phyloP scores from a whole-genome alignment of 30 jellyfish, hydroid and myxozoan genomes.

The Aurelia sp. region DNA sequence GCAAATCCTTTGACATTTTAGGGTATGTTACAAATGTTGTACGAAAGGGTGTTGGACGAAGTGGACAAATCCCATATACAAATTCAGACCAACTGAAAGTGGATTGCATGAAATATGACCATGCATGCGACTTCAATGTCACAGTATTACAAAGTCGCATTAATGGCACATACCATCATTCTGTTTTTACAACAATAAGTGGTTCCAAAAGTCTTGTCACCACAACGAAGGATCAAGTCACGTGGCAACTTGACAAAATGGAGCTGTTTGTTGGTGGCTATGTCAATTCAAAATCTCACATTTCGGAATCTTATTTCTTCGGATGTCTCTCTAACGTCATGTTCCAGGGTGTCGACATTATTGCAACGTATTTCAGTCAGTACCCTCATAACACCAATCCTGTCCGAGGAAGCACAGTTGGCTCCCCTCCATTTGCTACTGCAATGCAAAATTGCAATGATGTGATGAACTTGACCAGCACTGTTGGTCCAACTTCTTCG shows the following conservation, averaged over 20 bases:
- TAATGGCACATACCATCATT: neutral
- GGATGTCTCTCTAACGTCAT: slow-evolving; percentile 30
- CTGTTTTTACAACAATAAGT: neutral
- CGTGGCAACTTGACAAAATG: neutral
- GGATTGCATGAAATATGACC: too few relatives aligned
- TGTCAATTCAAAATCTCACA: neutral
- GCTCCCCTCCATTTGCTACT: neutral
- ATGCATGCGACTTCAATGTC: slow-evolving; percentile 19
- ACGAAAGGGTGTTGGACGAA: neutral
- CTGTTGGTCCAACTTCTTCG: neutral
- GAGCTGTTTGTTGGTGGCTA: slow-evolving; percentile 22
- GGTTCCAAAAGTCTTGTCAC: neutral
- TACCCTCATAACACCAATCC: slow-evolving; percentile 36
- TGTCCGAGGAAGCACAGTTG: neutral
- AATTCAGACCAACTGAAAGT: too few relatives aligned
- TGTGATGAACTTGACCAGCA: neutral
- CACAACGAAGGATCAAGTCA: neutral
- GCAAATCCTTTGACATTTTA: neutral
- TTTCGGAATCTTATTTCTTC: neutral
- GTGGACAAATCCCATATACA: too few relatives aligned
- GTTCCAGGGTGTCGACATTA: slow-evolving; percentile 21
- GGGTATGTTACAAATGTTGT: neutral
- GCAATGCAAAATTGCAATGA: slow-evolving; percentile 8
- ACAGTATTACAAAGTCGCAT: neutral
- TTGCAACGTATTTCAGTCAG: slow-evolving; percentile 3